Percentiles rank a stretch among this genome's conserved stretches.
Conservation (phyloP, 2,113 vertebrate species). For the Sclerurus mexicanus region DNA sequence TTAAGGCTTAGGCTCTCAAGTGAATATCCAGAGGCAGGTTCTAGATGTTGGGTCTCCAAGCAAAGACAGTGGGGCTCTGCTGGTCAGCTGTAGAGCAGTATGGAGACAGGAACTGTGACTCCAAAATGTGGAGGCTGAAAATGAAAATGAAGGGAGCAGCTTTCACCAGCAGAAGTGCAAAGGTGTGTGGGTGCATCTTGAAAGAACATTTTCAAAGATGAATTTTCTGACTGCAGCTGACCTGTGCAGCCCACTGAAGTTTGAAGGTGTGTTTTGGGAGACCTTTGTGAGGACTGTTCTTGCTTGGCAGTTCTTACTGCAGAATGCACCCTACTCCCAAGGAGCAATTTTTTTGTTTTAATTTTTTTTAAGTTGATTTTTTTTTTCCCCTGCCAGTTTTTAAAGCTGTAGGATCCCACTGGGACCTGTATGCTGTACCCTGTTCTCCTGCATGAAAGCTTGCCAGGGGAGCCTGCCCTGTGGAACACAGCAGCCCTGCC, state of each 20-base stretch:
- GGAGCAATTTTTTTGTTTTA: neutral
- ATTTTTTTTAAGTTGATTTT: neutral
- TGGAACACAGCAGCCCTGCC: neutral
- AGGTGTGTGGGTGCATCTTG: neutral
- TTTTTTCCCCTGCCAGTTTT: neutral
- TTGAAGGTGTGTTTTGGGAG: neutral
- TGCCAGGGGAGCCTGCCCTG: neutral
- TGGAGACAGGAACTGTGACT: neutral
- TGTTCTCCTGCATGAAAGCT: neutral
- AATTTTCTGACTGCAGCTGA: neutral
- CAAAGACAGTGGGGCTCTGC: accelerated
- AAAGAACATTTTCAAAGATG: neutral
- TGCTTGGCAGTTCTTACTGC: neutral
- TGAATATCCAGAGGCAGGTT: neutral
- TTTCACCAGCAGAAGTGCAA: neutral
- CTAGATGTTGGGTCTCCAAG: neutral
- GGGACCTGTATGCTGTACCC: neutral
- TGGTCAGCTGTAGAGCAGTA: neutral
- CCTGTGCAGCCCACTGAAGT: neutral
- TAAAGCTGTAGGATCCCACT: neutral
- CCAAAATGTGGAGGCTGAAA: neutral
- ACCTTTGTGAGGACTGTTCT: neutral
- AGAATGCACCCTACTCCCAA: neutral
- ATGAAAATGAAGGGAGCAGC: neutral
- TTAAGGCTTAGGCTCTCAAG: neutral